Base-by-base conservation (phyloP, 2,113 vertebrate genomes). In the Heterotis niloticus region DNA sequence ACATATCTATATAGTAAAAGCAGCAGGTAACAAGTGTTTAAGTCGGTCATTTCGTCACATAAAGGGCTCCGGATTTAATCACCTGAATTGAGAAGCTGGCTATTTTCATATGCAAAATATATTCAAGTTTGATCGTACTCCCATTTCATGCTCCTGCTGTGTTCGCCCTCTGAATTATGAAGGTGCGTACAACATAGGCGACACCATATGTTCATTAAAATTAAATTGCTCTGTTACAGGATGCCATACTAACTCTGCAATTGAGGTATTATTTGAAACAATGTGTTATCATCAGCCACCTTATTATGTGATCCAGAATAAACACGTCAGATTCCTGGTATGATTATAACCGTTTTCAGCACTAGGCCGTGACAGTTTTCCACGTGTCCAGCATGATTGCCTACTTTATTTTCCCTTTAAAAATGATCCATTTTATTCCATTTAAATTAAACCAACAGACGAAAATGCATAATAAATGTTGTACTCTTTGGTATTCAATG, bases 121-220 rank as follows among this genome's bases (percentile, higher is more conserved):
- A 44, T 44, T 44, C 34, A 44, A 44, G 34, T 44, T 44, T 44
- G 34, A 44, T 2, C 34, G 34, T 44, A 7, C 34, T 44, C 34
- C 34, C 34, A 44, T 44, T 44, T 44, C 34, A 44, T 44, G 34
- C 34, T 44, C 34, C 34, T 44, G 34, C 34, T 44, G 34, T 44
- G 34, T 44, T 44, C 34, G 34, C 34, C 34, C 20, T 44, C 20
- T 70, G 34, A 29, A 54, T 71, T 54, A n/a, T 10, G 69, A 24
- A 18, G 11, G 20, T 51, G 20, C 69, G 44, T 71, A 51, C 17
- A n/a, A 71, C 69, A 13, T 65, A 65, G 10, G 20, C n/a, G 20
- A 23, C 11, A 34, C 69, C 69, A 72, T 72, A 24, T 72, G n/a
- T 54, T 72, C 44, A 51, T 52, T 72, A 72, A 52, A 44, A 51